Base-by-base conservation (phyloP, 2,113 vertebrate species). In the Passer montanus region DNA sequence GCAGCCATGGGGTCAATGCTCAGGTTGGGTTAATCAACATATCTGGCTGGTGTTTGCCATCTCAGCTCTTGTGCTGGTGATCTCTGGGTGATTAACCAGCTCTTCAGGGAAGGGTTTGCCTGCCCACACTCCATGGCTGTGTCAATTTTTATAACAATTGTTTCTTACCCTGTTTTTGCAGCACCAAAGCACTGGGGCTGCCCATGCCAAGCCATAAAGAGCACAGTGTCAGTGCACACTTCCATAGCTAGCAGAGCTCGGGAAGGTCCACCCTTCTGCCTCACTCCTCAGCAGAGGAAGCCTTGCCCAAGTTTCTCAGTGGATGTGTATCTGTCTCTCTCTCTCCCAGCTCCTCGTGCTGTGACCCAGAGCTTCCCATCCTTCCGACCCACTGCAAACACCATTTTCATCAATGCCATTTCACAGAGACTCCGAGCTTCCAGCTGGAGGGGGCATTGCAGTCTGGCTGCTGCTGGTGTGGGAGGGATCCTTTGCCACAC, bases 381-480 rank as follows among this genome's bases (percentile, higher is more conserved):
- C 30, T 68, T 52, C 2, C 43, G 35, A n/a, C 16, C 35, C 27
- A 9, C 26, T 60, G 33, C 56, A 64, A 70, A 56, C 30, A 56
- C 23, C 35, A 21, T 33, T 33, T 74, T 49, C 55, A 44, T 70
- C n/a, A 70, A 26, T 12, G 39, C 13, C 31, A 44, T 39, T 74
- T 68, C 47, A 55, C 4, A 21, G 68, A 41, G 31, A 58, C 15
- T n/a, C n/a, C 5, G 13, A 66, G 15, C 17, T 82, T 31, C 60
- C 31, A 64, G 43, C 15, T 1, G 2, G 63, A 47, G 49, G 41
- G 24, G 35, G 20, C 28, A 17, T 3, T 52, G 39, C 37, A 33
- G 53, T 2, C 10, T 64, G 63, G n/a, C 41, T 60, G 64, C 33
- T 86, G 43, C 13, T 0, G 0, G 7, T 3, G 6, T 73, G 44